Base-by-base conservation (phyloP, 2,888 invertebrate genomes). In the Eueremaeus valkanovi region DNA sequence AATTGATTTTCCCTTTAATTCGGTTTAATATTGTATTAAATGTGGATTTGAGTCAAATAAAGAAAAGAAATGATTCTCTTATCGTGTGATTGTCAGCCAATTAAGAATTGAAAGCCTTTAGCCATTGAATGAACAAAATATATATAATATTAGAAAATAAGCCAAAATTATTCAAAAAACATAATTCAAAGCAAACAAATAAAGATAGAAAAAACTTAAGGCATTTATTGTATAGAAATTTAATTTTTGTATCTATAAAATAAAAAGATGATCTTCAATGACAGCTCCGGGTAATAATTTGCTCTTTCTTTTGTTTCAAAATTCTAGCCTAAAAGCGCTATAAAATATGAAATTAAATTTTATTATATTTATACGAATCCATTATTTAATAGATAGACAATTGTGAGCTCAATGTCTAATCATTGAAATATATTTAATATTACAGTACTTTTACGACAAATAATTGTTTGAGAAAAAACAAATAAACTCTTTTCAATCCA, bases 261-360 rank as follows among this genome's bases (percentile, higher is more conserved):
- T 9, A 58, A 58, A 58, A 31, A 58, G 13, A 58, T 40, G 36
- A 66, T 18, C 21, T 36, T n/a, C 40, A 66, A 18, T 66, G 33
- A 66, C n/a, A 11, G 36, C 66, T 66, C 21, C 21, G 36, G 66
- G 66, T 66, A 31, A 66, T 66, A 33, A 66, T 66, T 66, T 66
- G 33, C 36, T 66, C 21, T 66, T 33, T 66, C 29, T 61, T 31
- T 66, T 61, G 55, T 55, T 36, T 66, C 21, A 8, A 66, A n/a
- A 66, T 40, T 66, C 40, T 3, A 66, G 40, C 66, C 66, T 24
- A 66, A 36, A 40, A 66, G 66, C n/a, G n/a, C 66, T 21, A 66
- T 40, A 40, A 40, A 66, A 66, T 66, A 40, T 3, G 40, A 66
- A 66, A 33, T 66, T 66, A 33, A 33, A 66, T 33, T 66, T 66